Conservation (phyloP, 1,140 invertebrate species). For the Drosophila nannoptera region DNA sequence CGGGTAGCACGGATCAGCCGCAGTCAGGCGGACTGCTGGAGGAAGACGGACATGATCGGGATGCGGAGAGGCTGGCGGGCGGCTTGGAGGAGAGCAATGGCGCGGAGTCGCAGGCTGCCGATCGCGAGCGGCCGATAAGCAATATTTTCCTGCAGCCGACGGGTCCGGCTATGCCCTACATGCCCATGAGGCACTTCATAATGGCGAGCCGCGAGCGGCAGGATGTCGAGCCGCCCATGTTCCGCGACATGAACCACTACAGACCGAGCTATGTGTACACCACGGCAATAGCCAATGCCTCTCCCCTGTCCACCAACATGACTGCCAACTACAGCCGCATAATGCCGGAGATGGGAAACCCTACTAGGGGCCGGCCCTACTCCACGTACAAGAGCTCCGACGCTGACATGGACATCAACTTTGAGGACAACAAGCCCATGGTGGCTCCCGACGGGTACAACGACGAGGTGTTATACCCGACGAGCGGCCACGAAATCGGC, state of each 20-base stretch:
- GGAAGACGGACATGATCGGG: neutral
- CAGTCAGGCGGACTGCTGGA: neutral
- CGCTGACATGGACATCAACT: no score
- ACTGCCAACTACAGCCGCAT: no score
- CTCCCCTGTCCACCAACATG: no score
- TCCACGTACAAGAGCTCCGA: no score
- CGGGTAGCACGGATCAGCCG: neutral
- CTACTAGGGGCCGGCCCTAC: no score
- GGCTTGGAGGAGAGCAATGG: neutral
- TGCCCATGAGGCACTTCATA: conserved; percentile 14
- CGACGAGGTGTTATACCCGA: no score
- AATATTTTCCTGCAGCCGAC: conserved; percentile 33
- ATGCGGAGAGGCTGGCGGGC: neutral
- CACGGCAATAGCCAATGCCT: no score
- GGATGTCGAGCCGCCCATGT: neutral
- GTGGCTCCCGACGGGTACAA: no score
- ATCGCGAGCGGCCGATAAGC: neutral
- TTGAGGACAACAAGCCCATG: no score
- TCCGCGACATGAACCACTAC: conserved; percentile 11
- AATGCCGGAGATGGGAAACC: no score
- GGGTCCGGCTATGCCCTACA: conserved; percentile 21
- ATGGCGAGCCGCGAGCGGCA: neutral
- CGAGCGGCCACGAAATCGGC: no score
- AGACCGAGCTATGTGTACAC: neutral
- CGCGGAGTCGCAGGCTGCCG: neutral